phyloP scores from a whole-genome alignment of 2,113 vertebrate genomes.

The Azemiops feae region DNA sequence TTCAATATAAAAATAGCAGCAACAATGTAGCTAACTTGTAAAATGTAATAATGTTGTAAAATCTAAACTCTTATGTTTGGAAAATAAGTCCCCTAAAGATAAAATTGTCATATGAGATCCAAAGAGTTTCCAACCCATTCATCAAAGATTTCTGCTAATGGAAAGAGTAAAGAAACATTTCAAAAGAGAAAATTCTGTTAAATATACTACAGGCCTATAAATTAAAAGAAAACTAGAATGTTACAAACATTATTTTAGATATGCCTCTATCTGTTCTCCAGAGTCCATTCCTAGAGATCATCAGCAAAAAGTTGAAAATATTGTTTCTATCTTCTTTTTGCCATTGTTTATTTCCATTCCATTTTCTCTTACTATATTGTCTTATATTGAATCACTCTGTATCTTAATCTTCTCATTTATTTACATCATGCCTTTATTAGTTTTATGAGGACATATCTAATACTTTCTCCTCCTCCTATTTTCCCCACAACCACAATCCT shows the following conservation, averaged over 20 bases:
- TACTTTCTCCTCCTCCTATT: neutral
- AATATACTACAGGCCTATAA: neutral
- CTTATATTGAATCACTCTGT: neutral
- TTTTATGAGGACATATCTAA: neutral
- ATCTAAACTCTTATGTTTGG: neutral
- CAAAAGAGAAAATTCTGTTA: neutral
- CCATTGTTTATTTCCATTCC: neutral
- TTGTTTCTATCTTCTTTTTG: neutral
- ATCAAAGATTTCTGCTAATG: neutral
- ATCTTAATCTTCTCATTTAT: neutral
- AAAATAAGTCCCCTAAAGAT: neutral
- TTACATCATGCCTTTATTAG: neutral
- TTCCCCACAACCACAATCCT: neutral
- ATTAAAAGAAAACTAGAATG: neutral
- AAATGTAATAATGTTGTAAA: neutral
- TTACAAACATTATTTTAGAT: neutral
- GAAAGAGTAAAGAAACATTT: neutral
- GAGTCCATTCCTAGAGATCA: neutral
- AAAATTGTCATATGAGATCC: neutral
- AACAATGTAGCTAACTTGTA: neutral
- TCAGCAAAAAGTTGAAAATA: neutral
- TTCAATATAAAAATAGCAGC: neutral
- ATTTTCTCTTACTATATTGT: neutral
- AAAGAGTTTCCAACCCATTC: neutral
- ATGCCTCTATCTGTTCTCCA: neutral